Percentiles rank a stretch among this genome's conserved stretches.
These are phyloP conservation scores for Pseudomyrmex dendroicus DNA, from an alignment of 1,140 invertebrate genomes.

Conservation along the genomic window DNA sequence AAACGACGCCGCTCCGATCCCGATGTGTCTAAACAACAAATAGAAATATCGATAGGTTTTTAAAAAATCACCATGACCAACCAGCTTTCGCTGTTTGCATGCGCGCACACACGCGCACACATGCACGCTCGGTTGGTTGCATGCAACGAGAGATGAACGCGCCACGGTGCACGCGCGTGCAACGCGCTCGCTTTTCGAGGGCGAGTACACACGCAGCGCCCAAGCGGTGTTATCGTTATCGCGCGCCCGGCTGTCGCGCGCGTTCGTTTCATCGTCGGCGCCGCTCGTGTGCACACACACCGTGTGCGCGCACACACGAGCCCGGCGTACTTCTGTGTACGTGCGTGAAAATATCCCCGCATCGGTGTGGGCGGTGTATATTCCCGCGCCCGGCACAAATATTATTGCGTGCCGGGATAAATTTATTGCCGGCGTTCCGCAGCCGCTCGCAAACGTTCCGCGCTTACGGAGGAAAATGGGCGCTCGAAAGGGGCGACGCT, in stretches of 20 bases:
- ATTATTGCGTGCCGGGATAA: conserved; percentile 74
- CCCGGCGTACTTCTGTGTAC: not conserved
- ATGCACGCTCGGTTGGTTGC: not conserved
- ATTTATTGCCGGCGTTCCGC: conserved; percentile 70
- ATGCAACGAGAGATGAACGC: conserved; percentile 18
- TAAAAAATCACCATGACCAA: conserved; percentile 36
- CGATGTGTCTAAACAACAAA: conserved; percentile 23
- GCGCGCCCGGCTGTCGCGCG: conserved; percentile 52
- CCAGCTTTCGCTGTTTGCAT: conserved; percentile 13
- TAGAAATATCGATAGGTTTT: conserved; percentile 28
- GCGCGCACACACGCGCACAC: not conserved
- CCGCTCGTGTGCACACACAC: not conserved
- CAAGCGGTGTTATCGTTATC: conserved; percentile 63
- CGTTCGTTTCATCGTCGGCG: conserved; percentile 57
- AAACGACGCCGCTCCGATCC: not conserved
- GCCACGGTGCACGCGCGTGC: conserved; percentile 40
- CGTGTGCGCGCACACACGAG: not conserved
- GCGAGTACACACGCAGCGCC: conserved; percentile 48
- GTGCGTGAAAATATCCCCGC: conserved; percentile 34
- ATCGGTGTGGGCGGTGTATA: conserved; percentile 58
- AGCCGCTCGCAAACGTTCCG: conserved; percentile 51
- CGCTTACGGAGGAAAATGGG: conserved; percentile 49
- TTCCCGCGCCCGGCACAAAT: conserved; percentile 69
- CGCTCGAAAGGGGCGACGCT: conserved; percentile 11
- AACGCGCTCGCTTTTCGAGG: conserved; percentile 51